Conservation (phyloP, 2,888 invertebrate species). For the Seira ritae region DNA sequence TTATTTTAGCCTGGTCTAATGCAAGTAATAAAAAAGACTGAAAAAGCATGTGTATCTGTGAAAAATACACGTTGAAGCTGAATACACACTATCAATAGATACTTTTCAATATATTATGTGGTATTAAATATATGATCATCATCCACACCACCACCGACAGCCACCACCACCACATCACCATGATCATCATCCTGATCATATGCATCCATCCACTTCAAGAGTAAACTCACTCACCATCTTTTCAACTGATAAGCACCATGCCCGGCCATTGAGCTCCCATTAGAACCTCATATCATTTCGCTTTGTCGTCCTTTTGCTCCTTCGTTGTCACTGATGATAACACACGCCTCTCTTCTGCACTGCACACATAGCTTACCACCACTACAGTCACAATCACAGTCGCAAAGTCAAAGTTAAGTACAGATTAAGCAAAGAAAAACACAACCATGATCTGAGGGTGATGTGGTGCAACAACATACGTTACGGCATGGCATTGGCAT, state of each 20-base stretch:
- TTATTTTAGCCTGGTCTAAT: too few relatives aligned
- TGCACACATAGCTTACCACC: too few relatives aligned
- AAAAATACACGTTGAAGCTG: too few relatives aligned
- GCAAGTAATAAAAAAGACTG: too few relatives aligned
- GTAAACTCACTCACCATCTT: conserved; percentile 51
- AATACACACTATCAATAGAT: neutral
- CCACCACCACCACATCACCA: conserved; percentile 35
- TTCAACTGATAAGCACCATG: conserved; percentile 64
- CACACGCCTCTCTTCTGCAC: neutral
- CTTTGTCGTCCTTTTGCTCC: conserved; percentile 56
- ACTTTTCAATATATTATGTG: neutral
- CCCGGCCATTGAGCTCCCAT: conserved; percentile 70
- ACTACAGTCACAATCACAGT: too few relatives aligned
- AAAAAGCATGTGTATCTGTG: too few relatives aligned
- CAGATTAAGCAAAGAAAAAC: too few relatives aligned
- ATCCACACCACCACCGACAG: conserved; percentile 14
- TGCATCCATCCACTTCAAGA: conserved; percentile 33
- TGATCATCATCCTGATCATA: neutral
- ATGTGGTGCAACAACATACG: neutral
- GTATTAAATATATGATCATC: conserved; percentile 4
- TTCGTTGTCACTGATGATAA: conserved; percentile 51
- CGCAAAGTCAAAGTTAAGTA: too few relatives aligned
- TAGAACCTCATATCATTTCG: conserved; percentile 63
- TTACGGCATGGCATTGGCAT: neutral
- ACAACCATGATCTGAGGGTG: conserved; percentile 8